A percentile compares a stretch with the other conserved stretches of the same genome.
Evolutionary conservation across 2,113 vertebrate species (phyloP).

Genomic region (Tyrannus savana): DNA sequence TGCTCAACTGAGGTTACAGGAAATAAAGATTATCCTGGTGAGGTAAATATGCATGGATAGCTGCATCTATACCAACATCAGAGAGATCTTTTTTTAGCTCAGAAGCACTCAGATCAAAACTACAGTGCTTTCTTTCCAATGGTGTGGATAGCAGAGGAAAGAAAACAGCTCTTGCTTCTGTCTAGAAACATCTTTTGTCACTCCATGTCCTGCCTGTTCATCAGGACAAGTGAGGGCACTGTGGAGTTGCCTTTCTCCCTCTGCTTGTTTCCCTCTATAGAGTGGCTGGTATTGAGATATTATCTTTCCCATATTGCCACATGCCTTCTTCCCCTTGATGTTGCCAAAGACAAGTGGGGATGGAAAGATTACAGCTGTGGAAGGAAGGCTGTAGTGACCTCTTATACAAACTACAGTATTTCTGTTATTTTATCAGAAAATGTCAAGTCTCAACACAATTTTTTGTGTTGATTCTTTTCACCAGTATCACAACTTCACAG

Average conservation of each 20-base stretch:
- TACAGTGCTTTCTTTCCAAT: not conserved
- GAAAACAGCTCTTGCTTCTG: not conserved
- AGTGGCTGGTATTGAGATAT: not conserved
- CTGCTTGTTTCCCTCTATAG: not conserved
- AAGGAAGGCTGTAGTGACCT: not conserved
- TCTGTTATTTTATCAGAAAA: not conserved
- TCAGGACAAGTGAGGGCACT: not conserved
- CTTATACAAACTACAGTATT: fast-evolving
- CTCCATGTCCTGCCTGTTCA: not conserved
- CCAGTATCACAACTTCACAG: not conserved
- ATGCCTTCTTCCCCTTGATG: not conserved
- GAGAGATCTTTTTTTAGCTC: not conserved
- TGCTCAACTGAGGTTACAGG: not conserved
- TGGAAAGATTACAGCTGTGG: not conserved
- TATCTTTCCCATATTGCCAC: not conserved
- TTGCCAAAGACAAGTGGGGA: not conserved
- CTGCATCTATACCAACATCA: not conserved
- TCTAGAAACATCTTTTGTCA: not conserved
- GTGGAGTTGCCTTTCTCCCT: not conserved
- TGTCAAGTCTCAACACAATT: not conserved
- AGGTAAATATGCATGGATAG: not conserved
- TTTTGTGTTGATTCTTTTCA: not conserved
- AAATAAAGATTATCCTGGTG: not conserved
- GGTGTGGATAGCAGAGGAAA: not conserved
- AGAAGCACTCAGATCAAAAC: not conserved